Percentiles rank a stretch among this genome's conserved stretches.
Evolutionary conservation across 2,888 invertebrate genomes (phyloP).

Genomic region (Meiosimyza platycephala): DNA sequence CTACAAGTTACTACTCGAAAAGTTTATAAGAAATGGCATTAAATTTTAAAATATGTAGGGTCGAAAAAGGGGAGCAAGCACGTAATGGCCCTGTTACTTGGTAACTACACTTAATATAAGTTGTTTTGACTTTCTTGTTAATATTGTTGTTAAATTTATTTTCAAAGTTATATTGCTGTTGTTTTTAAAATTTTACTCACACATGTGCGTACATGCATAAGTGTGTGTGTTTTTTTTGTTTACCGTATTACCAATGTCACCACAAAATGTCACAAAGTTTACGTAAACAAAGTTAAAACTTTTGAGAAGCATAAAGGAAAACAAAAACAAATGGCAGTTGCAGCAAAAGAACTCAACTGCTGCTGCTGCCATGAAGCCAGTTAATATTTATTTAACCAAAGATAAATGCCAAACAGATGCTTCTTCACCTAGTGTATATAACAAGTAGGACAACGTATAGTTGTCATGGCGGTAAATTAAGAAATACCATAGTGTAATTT

Average conservation of each 20-base stretch:
- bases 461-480: too few species aligned
- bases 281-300: slow-evolving; percentile 17
- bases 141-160: slow-evolving; percentile 3
- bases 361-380: slow-evolving; percentile 14
- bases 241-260: slow-evolving; percentile 20
- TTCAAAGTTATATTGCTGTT: slow-evolving; percentile 8
- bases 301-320: not conserved
- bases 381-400: slow-evolving; percentile 29
- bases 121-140: not conserved
- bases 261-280: slow-evolving; percentile 28
- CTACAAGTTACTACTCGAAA: not conserved
- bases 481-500: too few species aligned
- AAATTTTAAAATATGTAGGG: not conserved
- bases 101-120: not conserved
- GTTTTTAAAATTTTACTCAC: not conserved
- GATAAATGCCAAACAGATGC: slow-evolving; percentile 13
- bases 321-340: not conserved
- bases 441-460: too few species aligned
- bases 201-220: not conserved
- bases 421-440: too few species aligned
- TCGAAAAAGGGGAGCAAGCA: not conserved
- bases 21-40: not conserved
- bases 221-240: not conserved
- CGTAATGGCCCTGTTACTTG: not conserved
- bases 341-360: not conserved